Base-by-base conservation (phyloP, 2,888 invertebrate species). In the Netelia inedita region DNA sequence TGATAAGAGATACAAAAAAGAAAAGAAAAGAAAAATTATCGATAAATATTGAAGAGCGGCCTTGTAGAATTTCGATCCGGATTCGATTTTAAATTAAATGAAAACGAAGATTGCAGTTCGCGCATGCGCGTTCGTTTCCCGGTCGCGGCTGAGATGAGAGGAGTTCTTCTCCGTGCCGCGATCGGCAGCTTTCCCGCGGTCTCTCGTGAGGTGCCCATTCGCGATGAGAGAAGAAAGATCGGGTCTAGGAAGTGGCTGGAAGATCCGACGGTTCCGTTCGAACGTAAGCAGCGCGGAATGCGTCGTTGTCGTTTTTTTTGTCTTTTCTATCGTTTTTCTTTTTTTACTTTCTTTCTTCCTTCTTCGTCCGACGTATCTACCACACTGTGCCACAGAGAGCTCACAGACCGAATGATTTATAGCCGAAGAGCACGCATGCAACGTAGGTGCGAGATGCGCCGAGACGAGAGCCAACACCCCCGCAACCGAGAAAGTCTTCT, bases 341-440 rank as follows among this genome's bases (percentile, higher is more conserved):
- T 61, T 55, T 81, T 63, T 35, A 35, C 6, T 35, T 35, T 35
- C 35, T 35, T 35, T 57, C 55, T 82, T 82, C 79, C 65, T 68
- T 78, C 68, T 35, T 71, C 35, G 65, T 80, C 76, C 76, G 69
- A 72, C 55, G 68, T 74, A 83, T 76, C 72, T 57, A 59, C 83
- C 46, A 14, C 46, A 46, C 14, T 14, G 46, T 14, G 46, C 46
- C 10, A 53, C 57, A 21, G 19, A 57, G 57, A 50, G 61, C 75
- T 80, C 68, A 41, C 57, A 72, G 80, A 53, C 82, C 82, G 85
- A 75, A 88, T 92, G 91, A 92, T 92, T 89, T 89, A 92, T 89
- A 85, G 91, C 88, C 87, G 43, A 85, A 87, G 86, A 89, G 89
- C 92, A 92, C 91, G 92, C 91, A 91, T 85, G 89, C 88, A 89